These are phyloP conservation scores for Phylloscopus whistleri DNA, from an alignment of 2,113 vertebrate species.

Conservation along the genomic window DNA sequence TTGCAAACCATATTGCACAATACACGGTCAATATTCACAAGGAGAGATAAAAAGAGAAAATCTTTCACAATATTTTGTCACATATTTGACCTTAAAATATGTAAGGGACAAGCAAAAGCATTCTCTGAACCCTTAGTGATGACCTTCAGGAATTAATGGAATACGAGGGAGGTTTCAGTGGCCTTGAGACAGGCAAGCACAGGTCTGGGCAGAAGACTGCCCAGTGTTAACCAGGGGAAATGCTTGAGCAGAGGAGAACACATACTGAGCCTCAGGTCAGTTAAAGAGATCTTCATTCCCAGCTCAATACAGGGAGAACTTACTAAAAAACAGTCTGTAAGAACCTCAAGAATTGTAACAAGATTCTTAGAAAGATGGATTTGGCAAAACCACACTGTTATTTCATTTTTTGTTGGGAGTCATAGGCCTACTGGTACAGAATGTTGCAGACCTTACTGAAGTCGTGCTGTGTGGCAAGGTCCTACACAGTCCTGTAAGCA, in stretches of 20 bases:
- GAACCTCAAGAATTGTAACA: background rate
- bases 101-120: background rate
- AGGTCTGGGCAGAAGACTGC: background rate
- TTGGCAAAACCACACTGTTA: background rate
- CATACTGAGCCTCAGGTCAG: accelerated
- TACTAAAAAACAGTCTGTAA: background rate
- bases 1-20: background rate
- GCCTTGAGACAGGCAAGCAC: background rate
- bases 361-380: background rate
- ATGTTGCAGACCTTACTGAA: background rate
- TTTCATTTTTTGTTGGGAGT: background rate
- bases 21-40: background rate
- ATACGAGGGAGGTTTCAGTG: background rate
- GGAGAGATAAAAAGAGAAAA: background rate
- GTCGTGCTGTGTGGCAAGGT: background rate
- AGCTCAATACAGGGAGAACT: background rate
- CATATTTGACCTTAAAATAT: background rate
- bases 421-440: background rate
- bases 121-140: background rate
- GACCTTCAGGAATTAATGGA: background rate
- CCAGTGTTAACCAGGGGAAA: background rate
- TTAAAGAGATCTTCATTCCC: background rate
- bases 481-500: background rate
- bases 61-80: background rate
- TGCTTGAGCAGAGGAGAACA: background rate